Evolutionary conservation across 2,113 vertebrate genomes (phyloP), one percentile per base, ranked within the genome.

Genomic region (Nestor notabilis): DNA sequence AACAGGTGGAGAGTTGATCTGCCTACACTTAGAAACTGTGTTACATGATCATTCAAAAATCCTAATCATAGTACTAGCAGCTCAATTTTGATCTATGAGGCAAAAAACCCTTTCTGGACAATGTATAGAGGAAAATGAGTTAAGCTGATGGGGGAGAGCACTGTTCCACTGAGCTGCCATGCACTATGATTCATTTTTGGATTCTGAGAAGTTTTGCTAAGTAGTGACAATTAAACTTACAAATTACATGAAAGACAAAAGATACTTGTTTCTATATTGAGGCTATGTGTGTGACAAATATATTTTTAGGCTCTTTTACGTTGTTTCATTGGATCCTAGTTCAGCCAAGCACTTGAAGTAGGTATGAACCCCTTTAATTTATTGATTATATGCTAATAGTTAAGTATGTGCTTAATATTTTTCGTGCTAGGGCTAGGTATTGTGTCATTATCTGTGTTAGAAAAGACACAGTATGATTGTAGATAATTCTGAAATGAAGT

Each of bases 1-100:
- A 97, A 93, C 76, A 35, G 31, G 92, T 94, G 39, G 43, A 89
- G n/a, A 64, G 56, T 64, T 12, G 10, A 83, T 93, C 17, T 93
- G 31, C 61, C 53, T 56, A 52, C 68, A 55, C 15, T 96, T 33
- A 87, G 50, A 86, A 90, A 71, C 3, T n/a, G 8, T 50, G 35
- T 93, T 93, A 55, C 9, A 70, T 83, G 66, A n/a, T 77, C 27
- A 74, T 85, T 95, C 68, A 89, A 65, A 96, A 94, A 94, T 60
- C 17, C 4, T 93, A 92, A 96, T 77, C 60, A 70, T 7, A 61
- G 18, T 87, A 86, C 79, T 58, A 95, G 39, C 13, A 81, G 17
- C 16, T 91, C 56, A 84, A 1, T 89, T 97, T 87, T 20, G 7
- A 52, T 71, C 16, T 72, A 16, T 33, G 19, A 71, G 70, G 39